A percentile compares a stretch with the other conserved stretches of the same genome.
Conservation (phyloP, 2,113 vertebrate genomes). For the Psophia crepitans region DNA sequence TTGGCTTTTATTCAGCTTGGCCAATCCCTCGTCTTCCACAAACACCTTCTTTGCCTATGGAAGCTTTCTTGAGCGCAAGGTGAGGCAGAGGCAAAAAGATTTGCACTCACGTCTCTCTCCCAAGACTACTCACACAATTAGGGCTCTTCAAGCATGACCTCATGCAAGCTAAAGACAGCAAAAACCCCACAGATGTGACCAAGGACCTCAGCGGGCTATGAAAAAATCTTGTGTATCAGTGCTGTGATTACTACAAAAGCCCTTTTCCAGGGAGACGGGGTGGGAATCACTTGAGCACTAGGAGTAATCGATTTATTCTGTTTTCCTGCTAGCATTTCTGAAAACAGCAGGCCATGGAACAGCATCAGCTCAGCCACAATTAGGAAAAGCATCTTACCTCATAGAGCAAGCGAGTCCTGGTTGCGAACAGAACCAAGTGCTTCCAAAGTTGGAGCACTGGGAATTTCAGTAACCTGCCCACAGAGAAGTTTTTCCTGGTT, state of each 20-base stretch:
- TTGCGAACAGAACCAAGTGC: neutral
- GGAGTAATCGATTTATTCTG: neutral
- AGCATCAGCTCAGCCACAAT: neutral
- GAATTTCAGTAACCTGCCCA: neutral
- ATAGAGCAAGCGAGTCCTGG: neutral
- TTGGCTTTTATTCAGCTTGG: neutral
- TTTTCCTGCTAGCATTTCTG: neutral
- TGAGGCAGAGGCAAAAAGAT: neutral
- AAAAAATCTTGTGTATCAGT: neutral
- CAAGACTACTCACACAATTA: neutral
- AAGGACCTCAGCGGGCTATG: neutral
- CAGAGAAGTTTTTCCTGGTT: neutral
- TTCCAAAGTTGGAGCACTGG: neutral
- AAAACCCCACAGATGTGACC: neutral
- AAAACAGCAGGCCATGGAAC: neutral
- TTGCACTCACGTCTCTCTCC: neutral
- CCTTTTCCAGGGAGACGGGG: neutral
- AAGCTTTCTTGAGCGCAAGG: neutral
- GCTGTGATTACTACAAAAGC: neutral
- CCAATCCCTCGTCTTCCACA: neutral
- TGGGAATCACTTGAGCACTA: neutral
- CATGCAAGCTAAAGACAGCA: neutral
- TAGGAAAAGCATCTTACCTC: neutral
- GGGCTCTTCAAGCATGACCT: neutral
- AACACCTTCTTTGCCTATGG: neutral